Conservation (phyloP, 1,140 invertebrate genomes). For the Vollenhovia emeryi region DNA sequence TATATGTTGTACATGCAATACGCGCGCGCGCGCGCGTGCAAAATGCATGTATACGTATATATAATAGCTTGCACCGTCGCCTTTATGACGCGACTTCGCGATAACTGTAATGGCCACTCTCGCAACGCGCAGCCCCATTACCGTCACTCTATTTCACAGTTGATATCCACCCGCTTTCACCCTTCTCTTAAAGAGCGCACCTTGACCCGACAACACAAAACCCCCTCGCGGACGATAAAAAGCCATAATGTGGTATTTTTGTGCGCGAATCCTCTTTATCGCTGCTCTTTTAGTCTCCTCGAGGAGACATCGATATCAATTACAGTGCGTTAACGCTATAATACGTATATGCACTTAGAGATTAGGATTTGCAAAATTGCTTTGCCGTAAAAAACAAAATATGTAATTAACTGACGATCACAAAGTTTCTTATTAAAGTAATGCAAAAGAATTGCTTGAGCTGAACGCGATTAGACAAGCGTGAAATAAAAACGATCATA, state of each 20-base stretch:
- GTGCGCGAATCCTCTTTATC: slow-evolving; percentile 31
- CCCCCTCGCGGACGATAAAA: slow-evolving; percentile 55
- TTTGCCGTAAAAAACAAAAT: background rate
- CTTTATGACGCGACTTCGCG: slow-evolving; percentile 70
- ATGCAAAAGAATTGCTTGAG: background rate
- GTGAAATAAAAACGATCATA: background rate
- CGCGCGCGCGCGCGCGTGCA: background rate
- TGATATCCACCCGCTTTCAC: slow-evolving; percentile 67
- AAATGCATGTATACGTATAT: slow-evolving; percentile 19
- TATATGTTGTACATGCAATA: background rate
- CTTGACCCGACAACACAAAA: slow-evolving; percentile 59
- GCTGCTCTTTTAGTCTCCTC: slow-evolving; percentile 2
- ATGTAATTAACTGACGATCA: background rate
- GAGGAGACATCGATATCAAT: background rate
- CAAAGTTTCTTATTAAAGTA: background rate
- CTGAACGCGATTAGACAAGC: background rate
- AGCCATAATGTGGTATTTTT: background rate
- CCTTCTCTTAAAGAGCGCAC: slow-evolving; percentile 54
- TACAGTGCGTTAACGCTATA: background rate
- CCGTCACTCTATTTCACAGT: slow-evolving; percentile 74
- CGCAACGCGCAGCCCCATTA: slow-evolving; percentile 72
- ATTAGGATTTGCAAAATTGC: background rate
- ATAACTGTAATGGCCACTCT: slow-evolving; percentile 74
- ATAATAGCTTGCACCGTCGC: slow-evolving; percentile 26
- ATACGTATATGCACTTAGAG: background rate